These are phyloP conservation scores for Cinara cedri DNA, from an alignment of 2,888 invertebrate genomes.

Conservation along the genomic window DNA sequence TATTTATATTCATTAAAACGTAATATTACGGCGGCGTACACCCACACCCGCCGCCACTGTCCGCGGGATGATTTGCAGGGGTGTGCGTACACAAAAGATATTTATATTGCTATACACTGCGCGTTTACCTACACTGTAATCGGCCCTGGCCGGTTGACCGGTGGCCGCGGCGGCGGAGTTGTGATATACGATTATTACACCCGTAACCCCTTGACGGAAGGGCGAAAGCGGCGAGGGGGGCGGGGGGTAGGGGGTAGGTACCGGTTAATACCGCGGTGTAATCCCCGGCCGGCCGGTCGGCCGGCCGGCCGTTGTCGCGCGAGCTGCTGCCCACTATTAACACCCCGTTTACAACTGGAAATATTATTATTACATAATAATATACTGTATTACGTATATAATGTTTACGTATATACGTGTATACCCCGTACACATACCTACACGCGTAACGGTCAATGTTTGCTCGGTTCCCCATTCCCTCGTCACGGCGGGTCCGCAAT, in stretches of 20 bases:
- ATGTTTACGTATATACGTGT: no score
- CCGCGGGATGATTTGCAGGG: no score
- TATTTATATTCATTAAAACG: conserved; percentile 9
- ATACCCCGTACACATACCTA: no score
- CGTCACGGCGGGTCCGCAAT: not conserved
- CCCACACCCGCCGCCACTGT: no score
- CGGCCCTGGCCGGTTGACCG: no score
- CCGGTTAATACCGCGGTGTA: conserved; percentile 1
- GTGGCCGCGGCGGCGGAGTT: no score
- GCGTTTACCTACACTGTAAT: no score
- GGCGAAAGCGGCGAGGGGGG: not conserved
- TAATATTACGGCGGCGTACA: no score
- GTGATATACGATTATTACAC: no score
- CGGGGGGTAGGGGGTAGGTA: not conserved
- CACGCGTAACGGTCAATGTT: conserved; percentile 25
- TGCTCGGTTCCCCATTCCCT: not conserved
- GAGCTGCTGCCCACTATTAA: conserved; percentile 37
- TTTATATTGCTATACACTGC: not conserved
- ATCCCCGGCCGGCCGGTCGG: not conserved
- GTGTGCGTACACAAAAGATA: not conserved
- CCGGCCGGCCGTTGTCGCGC: not conserved
- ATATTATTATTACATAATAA: no score
- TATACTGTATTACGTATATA: no score
- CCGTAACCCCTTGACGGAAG: not conserved
- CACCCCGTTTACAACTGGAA: conserved; percentile 48